Conservation (phyloP, 2,797 vertebrate genomes). For the Nannoperca australis region DNA sequence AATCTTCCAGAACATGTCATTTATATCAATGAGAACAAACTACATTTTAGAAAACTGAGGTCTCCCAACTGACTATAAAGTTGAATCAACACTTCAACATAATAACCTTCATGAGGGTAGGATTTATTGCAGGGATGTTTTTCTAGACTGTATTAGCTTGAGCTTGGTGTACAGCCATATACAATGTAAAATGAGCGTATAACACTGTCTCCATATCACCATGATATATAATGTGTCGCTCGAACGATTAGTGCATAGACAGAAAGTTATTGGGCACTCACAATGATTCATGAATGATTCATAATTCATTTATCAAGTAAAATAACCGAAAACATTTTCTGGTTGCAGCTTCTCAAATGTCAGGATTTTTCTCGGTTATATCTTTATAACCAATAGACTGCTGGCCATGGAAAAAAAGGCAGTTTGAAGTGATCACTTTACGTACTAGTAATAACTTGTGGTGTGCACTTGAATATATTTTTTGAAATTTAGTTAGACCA, state of each 20-base stretch:
- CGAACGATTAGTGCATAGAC: no score
- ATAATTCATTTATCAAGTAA: background rate
- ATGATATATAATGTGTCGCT: background rate
- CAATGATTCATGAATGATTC: background rate
- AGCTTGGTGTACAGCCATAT: background rate
- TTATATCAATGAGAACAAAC: background rate
- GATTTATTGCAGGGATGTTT: background rate
- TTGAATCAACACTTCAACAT: background rate
- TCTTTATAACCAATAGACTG: background rate
- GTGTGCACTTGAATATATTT: background rate
- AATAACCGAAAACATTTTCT: background rate
- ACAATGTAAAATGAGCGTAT: background rate
- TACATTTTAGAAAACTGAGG: background rate
- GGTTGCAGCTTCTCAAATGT: no score
- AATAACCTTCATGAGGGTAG: background rate
- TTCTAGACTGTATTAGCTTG: background rate
- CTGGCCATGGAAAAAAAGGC: background rate
- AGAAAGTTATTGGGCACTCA: no score
- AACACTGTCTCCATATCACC: background rate
- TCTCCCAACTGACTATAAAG: no score
- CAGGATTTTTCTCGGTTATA: no score
- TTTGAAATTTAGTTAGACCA: background rate
- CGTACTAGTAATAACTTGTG: background rate
- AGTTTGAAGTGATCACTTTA: background rate
- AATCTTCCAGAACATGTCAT: background rate